Evolutionary conservation across 1,140 invertebrate genomes (phyloP).

Genomic region (Drosophila yakuba): DNA sequence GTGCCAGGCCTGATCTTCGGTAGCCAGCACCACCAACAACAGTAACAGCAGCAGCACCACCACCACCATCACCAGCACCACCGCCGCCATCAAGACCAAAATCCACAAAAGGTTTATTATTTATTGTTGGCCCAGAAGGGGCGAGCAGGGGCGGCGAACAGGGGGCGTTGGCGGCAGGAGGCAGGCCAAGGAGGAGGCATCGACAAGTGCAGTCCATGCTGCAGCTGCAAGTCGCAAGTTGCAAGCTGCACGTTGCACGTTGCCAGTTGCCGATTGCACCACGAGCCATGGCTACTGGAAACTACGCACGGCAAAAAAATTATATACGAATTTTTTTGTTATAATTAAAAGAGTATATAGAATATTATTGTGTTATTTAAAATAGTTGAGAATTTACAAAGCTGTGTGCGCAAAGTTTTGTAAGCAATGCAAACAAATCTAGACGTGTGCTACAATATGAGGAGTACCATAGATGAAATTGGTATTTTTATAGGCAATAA

Average conservation of each 20-base stretch:
- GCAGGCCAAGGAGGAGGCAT: slow-evolving; percentile 39
- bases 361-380: neutral
- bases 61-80: slow-evolving; percentile 33
- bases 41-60: slow-evolving; percentile 20
- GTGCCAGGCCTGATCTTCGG: slow-evolving; percentile 53
- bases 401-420: too few relatives aligned
- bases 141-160: slow-evolving; percentile 19
- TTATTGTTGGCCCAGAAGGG: slow-evolving; percentile 70
- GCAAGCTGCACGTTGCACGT: slow-evolving; percentile 37
- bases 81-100: slow-evolving; percentile 72
- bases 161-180: slow-evolving; percentile 7
- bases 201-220: slow-evolving; percentile 64
- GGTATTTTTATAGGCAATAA: too few relatives aligned
- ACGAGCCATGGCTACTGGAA: slow-evolving; percentile 54
- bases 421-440: too few relatives aligned
- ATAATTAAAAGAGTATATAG: neutral
- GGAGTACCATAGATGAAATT: too few relatives aligned
- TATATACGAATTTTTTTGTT: too few relatives aligned
- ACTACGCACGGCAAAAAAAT: slow-evolving; percentile 31
- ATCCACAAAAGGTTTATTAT: slow-evolving; percentile 83
- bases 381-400: too few relatives aligned
- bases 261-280: slow-evolving; percentile 46
- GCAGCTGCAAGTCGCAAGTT: slow-evolving; percentile 49
- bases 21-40: slow-evolving; percentile 61
- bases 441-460: too few relatives aligned